Evolutionary conservation across 2,888 invertebrate species (phyloP).

Genomic region (Lysandra coridon): DNA sequence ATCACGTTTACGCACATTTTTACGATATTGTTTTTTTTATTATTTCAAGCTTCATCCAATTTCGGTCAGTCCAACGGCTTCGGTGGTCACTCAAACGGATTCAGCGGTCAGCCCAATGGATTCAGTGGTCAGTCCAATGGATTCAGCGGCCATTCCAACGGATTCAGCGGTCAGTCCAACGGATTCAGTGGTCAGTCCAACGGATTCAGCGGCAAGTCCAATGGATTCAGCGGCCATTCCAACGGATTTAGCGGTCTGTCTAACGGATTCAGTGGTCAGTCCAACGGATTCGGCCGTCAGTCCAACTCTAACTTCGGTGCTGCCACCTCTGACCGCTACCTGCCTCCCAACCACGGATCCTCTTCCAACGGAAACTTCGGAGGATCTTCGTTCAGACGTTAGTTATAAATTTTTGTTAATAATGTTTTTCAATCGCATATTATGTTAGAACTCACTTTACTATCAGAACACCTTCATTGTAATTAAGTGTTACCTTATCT

Average conservation of each 20-base stretch:
- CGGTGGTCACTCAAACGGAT: neutral
- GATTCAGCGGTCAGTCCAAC: neutral
- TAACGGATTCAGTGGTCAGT: neutral
- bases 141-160: too few relatives aligned
- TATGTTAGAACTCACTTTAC: too few relatives aligned
- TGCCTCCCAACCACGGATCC: conserved; percentile 63
- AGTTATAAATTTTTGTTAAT: conserved; percentile 30
- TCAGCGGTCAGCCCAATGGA: conserved; percentile 40
- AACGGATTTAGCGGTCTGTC: neutral
- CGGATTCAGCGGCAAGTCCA: neutral
- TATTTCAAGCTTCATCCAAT: neutral
- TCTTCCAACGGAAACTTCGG: conserved; percentile 41
- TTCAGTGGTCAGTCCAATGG: neutral
- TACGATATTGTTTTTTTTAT: neutral
- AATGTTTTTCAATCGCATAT: too few relatives aligned
- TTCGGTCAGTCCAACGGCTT: conserved; percentile 15
- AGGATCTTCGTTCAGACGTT: conserved; percentile 43
- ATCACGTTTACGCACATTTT: too few relatives aligned
- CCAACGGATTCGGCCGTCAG: neutral
- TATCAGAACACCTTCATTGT: too few relatives aligned
- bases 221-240: neutral
- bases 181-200: neutral
- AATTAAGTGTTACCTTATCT: too few relatives aligned
- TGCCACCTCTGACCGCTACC: conserved; percentile 65
- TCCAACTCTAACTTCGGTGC: conserved; percentile 46